These are phyloP conservation scores for Cynoglossus semilaevis DNA, from an alignment of 2,113 vertebrate species.

Conservation along the genomic window DNA sequence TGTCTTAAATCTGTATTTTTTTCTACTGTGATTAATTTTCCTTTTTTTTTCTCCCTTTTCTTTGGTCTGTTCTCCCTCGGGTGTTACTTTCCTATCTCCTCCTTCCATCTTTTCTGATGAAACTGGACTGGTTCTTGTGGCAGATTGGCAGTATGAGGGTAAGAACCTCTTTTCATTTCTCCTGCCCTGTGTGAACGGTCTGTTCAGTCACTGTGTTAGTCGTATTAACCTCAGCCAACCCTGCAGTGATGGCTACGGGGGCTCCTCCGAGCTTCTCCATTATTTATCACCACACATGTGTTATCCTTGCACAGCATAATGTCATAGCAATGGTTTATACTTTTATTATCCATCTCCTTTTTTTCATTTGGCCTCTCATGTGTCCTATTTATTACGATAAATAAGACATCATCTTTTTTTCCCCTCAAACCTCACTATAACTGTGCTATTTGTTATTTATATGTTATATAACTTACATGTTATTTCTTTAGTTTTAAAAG, in stretches of 20 bases:
- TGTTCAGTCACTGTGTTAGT: slow-evolving; percentile 35
- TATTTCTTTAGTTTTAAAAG: too few species aligned
- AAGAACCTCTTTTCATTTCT: slow-evolving; percentile 74
- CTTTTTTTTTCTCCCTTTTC: slow-evolving; percentile 16
- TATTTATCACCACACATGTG: background rate
- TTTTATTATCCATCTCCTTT: background rate
- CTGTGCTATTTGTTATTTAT: too few species aligned
- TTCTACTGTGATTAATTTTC: slow-evolving; percentile 1
- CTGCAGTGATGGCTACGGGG: slow-evolving; percentile 6
- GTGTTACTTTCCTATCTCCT: slow-evolving; percentile 29
- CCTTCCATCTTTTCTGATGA: slow-evolving; percentile 76
- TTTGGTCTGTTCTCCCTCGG: slow-evolving; percentile 22
- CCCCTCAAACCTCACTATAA: too few species aligned
- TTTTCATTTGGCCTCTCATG: background rate
- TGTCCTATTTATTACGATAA: background rate
- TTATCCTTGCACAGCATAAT: background rate
- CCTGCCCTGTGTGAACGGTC: slow-evolving; percentile 17
- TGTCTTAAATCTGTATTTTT: background rate
- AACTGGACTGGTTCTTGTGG: slow-evolving; percentile 72
- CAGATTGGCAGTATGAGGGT: slow-evolving; percentile 99
- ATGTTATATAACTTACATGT: too few species aligned
- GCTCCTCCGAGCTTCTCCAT: background rate
- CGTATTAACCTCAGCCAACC: slow-evolving; percentile 49
- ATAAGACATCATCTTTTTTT: too few species aligned
- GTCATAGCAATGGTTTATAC: background rate